phyloP scores from a whole-genome alignment of 2,113 vertebrate genomes.

The Hystrix cristata region DNA sequence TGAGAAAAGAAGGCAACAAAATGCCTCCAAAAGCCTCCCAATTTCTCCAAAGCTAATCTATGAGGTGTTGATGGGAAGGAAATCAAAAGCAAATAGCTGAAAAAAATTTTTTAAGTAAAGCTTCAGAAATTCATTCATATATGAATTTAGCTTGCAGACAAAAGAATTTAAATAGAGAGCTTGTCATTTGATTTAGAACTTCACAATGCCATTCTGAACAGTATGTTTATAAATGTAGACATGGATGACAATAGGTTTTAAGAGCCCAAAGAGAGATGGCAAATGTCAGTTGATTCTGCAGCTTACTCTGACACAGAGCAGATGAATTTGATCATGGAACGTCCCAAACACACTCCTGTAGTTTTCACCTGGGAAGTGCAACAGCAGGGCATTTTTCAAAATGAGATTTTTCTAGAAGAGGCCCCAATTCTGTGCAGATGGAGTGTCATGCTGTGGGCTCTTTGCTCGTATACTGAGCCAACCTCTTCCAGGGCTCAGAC shows the following conservation, averaged over 20 bases:
- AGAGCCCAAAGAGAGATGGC: not conserved
- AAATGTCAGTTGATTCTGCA: not conserved
- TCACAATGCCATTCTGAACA: conserved; percentile 8
- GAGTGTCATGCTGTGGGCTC: fast-evolving
- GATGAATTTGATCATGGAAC: not conserved
- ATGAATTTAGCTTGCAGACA: not conserved
- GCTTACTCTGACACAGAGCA: not conserved
- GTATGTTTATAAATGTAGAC: not conserved
- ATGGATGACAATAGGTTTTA: not conserved
- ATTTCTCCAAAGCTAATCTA: not conserved
- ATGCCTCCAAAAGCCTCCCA: not conserved
- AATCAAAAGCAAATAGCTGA: not conserved
- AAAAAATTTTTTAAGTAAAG: not conserved
- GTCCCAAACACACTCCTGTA: not conserved
- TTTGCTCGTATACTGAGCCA: not conserved
- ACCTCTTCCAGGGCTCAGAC: not conserved
- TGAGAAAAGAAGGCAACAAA: not conserved
- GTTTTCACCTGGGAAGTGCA: not conserved
- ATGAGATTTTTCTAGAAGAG: not conserved
- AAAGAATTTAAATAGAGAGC: not conserved
- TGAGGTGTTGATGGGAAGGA: not conserved
- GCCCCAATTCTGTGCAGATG: not conserved
- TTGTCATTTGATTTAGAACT: conserved; percentile 18
- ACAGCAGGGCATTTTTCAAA: conserved; percentile 23
- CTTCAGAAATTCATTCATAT: not conserved